Evolutionary conservation across 1,140 invertebrate genomes (phyloP).

Genomic region (Euborellia annulipes): DNA sequence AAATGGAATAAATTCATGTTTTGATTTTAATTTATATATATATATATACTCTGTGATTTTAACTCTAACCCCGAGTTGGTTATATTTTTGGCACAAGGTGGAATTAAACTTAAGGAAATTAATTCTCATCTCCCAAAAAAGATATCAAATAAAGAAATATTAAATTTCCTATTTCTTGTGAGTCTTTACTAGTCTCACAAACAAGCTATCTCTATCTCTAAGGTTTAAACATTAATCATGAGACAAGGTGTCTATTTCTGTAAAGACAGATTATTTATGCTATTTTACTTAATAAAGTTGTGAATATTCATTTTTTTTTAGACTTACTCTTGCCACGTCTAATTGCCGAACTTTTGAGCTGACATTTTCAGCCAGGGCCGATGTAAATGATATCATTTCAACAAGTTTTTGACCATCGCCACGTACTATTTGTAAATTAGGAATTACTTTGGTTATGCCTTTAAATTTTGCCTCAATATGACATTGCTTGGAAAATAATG

Average conservation of each 20-base stretch:
- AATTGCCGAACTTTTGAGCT: slow-evolving; percentile 90
- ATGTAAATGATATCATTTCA: slow-evolving; percentile 74
- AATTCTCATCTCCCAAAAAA: no score
- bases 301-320: no score
- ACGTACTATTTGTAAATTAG: slow-evolving; percentile 48
- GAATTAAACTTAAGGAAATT: neutral
- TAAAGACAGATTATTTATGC: no score
- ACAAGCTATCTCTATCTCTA: no score
- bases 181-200: no score
- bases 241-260: no score
- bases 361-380: slow-evolving; percentile 79
- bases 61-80: neutral
- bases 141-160: no score
- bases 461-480: slow-evolving; percentile 50
- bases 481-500: slow-evolving; percentile 38
- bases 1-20: neutral
- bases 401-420: slow-evolving; percentile 58
- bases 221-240: no score
- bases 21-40: neutral
- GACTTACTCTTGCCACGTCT: slow-evolving; percentile 79
- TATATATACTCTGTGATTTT: neutral
- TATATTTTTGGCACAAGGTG: neutral
- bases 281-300: no score
- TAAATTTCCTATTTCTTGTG: no score
- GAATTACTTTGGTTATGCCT: slow-evolving; percentile 42